Evolutionary conservation across 2,888 invertebrate species (phyloP).

Genomic region (Gibbula magus): DNA sequence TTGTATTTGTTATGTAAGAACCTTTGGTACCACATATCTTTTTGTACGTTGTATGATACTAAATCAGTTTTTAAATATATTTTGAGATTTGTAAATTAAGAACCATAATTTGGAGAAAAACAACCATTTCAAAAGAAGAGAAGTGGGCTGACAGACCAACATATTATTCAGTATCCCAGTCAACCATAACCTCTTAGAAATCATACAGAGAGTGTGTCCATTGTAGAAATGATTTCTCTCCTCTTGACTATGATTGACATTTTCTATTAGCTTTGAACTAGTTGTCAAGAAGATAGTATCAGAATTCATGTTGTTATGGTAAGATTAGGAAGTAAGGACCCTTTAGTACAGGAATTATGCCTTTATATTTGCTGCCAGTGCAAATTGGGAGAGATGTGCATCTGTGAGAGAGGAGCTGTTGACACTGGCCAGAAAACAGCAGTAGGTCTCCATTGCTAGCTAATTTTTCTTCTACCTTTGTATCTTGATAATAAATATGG

Average conservation of each 20-base stretch:
- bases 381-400: not conserved
- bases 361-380: not conserved
- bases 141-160: too few species aligned
- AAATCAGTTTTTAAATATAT: too few species aligned
- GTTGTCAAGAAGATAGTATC: not conserved
- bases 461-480: not conserved
- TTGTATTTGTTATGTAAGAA: too few species aligned
- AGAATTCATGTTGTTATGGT: constrained; percentile 8
- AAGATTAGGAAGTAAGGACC: not conserved
- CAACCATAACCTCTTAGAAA: not conserved
- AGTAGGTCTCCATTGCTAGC: not conserved
- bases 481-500: not conserved
- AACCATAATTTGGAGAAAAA: too few species aligned
- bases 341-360: not conserved
- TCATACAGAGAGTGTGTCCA: not conserved
- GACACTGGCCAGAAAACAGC: not conserved
- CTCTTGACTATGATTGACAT: constrained; percentile 22
- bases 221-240: not conserved
- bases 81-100: too few species aligned
- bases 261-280: constrained; percentile 24
- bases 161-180: too few species aligned
- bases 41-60: too few species aligned
- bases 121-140: too few species aligned
- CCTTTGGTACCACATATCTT: too few species aligned
- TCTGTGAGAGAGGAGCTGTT: not conserved